These are phyloP conservation scores for Drosophila insularis DNA, from an alignment of 1,140 invertebrate genomes.

Conservation along the genomic window DNA sequence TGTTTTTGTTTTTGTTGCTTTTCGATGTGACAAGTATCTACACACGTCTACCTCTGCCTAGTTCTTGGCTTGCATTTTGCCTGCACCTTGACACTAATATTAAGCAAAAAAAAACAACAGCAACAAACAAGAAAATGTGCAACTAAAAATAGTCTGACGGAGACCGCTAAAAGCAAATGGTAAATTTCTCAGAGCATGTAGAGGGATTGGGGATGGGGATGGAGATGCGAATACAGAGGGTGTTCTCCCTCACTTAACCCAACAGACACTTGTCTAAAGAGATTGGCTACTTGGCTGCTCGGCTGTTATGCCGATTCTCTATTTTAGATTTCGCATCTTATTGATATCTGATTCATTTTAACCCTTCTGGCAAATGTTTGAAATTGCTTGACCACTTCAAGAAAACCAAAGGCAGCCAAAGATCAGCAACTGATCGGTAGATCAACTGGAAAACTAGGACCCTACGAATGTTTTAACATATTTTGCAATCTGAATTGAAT, in stretches of 20 bases:
- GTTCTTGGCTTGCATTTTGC: slow-evolving; percentile 46
- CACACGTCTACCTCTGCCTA: slow-evolving; percentile 7
- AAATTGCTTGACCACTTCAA: neutral
- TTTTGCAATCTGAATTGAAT: no score
- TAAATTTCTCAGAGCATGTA: slow-evolving; percentile 2
- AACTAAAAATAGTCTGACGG: slow-evolving; percentile 70
- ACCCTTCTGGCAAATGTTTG: neutral
- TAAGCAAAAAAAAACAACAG: slow-evolving; percentile 54
- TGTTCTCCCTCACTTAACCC: slow-evolving; percentile 15
- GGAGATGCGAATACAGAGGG: slow-evolving; percentile 23
- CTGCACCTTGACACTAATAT: slow-evolving; percentile 79
- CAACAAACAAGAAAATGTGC: slow-evolving; percentile 56
- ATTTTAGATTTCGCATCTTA: slow-evolving; percentile 10
- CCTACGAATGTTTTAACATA: no score
- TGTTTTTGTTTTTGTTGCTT: neutral
- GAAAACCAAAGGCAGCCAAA: no score
- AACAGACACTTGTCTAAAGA: slow-evolving; percentile 38
- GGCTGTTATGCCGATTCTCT: slow-evolving; percentile 3
- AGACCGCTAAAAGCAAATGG: slow-evolving; percentile 62
- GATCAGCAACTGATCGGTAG: no score
- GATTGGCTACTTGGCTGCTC: neutral
- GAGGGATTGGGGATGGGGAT: slow-evolving; percentile 3
- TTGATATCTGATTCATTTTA: neutral
- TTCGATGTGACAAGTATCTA: slow-evolving; percentile 60
- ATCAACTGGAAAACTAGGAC: no score